These are phyloP conservation scores for Spilarctia lutea DNA, from an alignment of 2,888 invertebrate species.

Conservation along the genomic window DNA sequence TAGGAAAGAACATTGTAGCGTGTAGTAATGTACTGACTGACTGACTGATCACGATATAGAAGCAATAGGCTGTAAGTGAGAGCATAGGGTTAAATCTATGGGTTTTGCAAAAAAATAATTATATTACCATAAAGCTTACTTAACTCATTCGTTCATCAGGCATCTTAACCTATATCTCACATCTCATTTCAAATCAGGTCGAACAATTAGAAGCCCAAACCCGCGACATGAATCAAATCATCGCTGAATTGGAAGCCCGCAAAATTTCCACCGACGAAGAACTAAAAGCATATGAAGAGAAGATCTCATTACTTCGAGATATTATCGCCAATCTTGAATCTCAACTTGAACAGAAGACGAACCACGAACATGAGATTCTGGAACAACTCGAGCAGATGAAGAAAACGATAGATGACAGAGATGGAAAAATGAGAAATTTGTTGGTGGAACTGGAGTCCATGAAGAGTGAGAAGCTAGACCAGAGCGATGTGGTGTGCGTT, in stretches of 20 bases:
- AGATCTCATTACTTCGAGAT: conserved; percentile 91
- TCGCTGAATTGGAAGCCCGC: conserved; percentile 87
- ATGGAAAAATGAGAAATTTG: conserved; percentile 84
- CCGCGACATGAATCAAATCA: conserved; percentile 88
- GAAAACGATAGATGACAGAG: conserved; percentile 85
- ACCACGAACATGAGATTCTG: conserved; percentile 87
- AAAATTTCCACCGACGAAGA: conserved; percentile 90
- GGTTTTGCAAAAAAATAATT: too few species aligned
- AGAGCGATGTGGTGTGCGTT: conserved; percentile 71
- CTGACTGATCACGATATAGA: too few species aligned
- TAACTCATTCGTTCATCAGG: not conserved
- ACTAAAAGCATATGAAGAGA: conserved; percentile 91
- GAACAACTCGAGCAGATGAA: conserved; percentile 87
- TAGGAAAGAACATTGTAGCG: too few species aligned
- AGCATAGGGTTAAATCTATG: too few species aligned
- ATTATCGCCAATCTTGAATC: conserved; percentile 92
- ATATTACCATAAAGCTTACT: too few species aligned
- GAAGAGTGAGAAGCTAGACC: conserved; percentile 77
- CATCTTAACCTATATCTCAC: conserved; percentile 23
- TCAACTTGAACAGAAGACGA: conserved; percentile 90
- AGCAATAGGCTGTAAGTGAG: too few species aligned
- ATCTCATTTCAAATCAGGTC: conserved; percentile 83
- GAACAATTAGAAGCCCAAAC: conserved; percentile 92
- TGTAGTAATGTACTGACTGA: too few species aligned
- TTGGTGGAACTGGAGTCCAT: conserved; percentile 84